Conservation (phyloP, 2,113 vertebrate species). For the Bungarus multicinctus region DNA sequence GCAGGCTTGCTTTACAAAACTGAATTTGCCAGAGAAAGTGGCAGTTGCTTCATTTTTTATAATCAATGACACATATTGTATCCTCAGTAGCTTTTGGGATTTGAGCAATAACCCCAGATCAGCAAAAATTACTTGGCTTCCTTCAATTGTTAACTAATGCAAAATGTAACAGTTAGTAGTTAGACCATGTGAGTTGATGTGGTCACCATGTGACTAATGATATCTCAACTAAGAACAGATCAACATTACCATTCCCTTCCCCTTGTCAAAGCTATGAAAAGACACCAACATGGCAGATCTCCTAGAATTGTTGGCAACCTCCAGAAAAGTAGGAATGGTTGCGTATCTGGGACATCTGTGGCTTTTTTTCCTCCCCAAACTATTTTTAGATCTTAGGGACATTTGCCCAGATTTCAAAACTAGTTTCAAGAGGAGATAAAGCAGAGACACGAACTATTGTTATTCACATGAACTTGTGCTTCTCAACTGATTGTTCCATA, state of each 20-base stretch:
- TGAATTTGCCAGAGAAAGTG: not conserved
- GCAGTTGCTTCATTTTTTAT: conserved; percentile 11
- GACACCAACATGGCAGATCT: not conserved
- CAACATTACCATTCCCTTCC: not conserved
- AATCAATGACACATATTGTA: conserved; percentile 31
- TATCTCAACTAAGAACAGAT: not conserved
- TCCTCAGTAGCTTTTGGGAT: conserved; percentile 7
- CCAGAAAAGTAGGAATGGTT: not conserved
- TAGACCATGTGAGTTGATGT: too few relatives aligned
- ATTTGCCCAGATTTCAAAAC: not conserved
- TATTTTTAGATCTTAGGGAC: not conserved
- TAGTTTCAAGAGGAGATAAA: not conserved
- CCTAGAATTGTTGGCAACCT: not conserved
- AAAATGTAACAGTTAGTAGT: not conserved
- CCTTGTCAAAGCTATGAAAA: not conserved
- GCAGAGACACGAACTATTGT: not conserved
- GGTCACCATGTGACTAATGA: not conserved
- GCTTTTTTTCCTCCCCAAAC: not conserved
- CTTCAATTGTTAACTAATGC: not conserved
- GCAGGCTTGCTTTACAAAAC: conserved; percentile 45
- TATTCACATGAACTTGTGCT: not conserved
- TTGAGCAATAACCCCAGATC: conserved; percentile 25
- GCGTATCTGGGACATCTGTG: not conserved
- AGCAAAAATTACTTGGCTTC: not conserved
- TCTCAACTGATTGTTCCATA: not conserved